Percentiles rank a stretch among this genome's conserved stretches.
Conservation (phyloP, 2,797 vertebrate species). For the Heliangelus exortis region DNA sequence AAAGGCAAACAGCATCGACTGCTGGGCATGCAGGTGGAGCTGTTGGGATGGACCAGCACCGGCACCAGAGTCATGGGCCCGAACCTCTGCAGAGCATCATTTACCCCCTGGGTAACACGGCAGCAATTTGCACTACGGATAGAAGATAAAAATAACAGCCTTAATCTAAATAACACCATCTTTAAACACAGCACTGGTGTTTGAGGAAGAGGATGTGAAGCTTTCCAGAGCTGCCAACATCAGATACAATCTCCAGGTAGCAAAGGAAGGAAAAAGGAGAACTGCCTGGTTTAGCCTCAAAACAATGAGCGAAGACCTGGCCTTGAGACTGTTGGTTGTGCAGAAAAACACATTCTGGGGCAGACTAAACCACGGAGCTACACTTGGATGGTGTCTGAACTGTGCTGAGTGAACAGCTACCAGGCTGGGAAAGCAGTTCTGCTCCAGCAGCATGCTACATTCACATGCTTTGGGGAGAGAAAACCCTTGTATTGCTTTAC, state of each 20-base stretch:
- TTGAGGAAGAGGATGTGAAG: conserved; percentile 30
- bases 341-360: not conserved
- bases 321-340: not conserved
- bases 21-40: not conserved
- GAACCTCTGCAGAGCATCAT: not conserved
- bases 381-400: not conserved
- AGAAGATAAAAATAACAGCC: not conserved
- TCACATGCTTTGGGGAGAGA: rapidly evolving
- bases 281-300: not conserved
- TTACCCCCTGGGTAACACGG: not conserved
- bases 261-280: not conserved
- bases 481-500: not conserved
- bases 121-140: not conserved
- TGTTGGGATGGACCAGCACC: not conserved
- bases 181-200: not conserved
- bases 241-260: not conserved
- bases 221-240: not conserved
- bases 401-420: not conserved
- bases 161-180: not conserved
- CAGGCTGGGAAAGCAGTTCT: not conserved
- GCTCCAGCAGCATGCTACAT: rapidly evolving
- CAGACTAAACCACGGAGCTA: conserved; percentile 17
- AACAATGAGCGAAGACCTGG: not conserved
- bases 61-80: not conserved
- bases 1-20: conserved; percentile 1